Base-by-base conservation (phyloP, 2,888 invertebrate species). In the Dynastes maya region DNA sequence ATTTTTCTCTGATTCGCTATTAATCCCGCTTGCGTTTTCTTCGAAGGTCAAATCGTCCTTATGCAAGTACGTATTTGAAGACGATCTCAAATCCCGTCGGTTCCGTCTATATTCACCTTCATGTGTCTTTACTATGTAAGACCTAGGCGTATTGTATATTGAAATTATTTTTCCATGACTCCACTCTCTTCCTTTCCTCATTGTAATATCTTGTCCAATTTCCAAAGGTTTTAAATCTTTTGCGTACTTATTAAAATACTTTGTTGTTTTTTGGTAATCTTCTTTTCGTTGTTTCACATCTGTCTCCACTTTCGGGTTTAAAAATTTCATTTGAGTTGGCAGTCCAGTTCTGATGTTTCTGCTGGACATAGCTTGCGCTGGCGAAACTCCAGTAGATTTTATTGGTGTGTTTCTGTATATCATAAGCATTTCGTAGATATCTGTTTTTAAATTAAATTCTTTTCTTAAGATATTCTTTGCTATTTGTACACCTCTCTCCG, bases 381-480 rank as follows among this genome's bases (percentile, higher is more conserved):
- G 80, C 37, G 81, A 78, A 65, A 78, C 53, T 45, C 80, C 74
- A 29, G 78, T 22, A 64, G 61, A 72, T 49, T 71, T 74, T 32
- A 81, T 79, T n/a, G 80, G 80, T 8, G 79, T 82, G 51, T 80
- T 82, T 70, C 81, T 45, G 74, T 81, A 82, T 40, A 81, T 79
- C 68, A 83, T 29, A n/a, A 82, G 70, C 53, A 79, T 78, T 72
- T 77, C 65, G 71, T 71, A 27, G n/a, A 81, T 67, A 40, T 68
- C 78, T 11, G 51, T 53, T 64, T 78, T 80, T 53, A 65, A 64
- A n/a, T 53, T 55, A 53, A 53, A 51, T 32, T 37, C 55, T 77
- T 83, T 82, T 72, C 75, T 80, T 75, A 83, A 64, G 13, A 83
- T 76, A 22, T 80, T 80, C 77, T 83, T 83, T n/a, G 65, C 51